Percentiles rank a stretch among this genome's conserved stretches.
These are phyloP conservation scores for Aegithalos caudatus DNA, from an alignment of 2,113 vertebrate genomes.

Conservation along the genomic window DNA sequence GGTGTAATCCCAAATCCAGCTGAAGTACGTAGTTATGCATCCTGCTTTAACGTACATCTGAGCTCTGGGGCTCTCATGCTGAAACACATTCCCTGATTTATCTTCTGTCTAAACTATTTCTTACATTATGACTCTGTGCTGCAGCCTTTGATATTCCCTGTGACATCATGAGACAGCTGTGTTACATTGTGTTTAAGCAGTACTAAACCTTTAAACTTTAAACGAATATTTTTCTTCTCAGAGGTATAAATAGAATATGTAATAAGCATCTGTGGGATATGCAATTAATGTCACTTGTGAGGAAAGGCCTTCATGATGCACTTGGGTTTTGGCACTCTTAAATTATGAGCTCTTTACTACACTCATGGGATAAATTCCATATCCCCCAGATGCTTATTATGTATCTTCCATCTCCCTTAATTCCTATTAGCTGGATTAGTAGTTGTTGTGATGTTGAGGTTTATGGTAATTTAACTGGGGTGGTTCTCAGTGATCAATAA, in stretches of 20 bases:
- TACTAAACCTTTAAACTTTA: constrained; percentile 72
- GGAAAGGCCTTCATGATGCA: constrained; percentile 71
- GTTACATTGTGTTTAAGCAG: constrained; percentile 66
- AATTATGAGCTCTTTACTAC: constrained; percentile 69
- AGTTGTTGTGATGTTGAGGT: constrained; percentile 67
- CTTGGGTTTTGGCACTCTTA: constrained; percentile 73
- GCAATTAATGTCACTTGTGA: constrained; percentile 75
- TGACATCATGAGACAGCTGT: constrained; percentile 67
- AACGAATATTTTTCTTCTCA: constrained; percentile 68
- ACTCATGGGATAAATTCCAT: constrained; percentile 72
- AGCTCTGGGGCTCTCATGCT: constrained; percentile 12
- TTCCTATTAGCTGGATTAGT: constrained; percentile 73
- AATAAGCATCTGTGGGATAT: constrained; percentile 73
- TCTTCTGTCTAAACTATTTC: constrained; percentile 32
- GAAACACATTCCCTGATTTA: constrained; percentile 8
- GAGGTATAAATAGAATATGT: constrained; percentile 73
- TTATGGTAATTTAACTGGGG: constrained; percentile 70
- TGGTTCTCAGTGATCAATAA: constrained; percentile 68
- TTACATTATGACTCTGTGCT: constrained; percentile 18
- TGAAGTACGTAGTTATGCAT: background rate
- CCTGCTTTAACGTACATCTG: constrained; percentile 17
- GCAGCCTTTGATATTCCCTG: constrained; percentile 56
- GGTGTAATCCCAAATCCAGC: background rate
- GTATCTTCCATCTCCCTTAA: constrained; percentile 69
- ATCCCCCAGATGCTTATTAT: constrained; percentile 69